A percentile compares a stretch with the other conserved stretches of the same genome.
phyloP scores from a whole-genome alignment of 2,797 vertebrate species.

The Fratercula arctica region DNA sequence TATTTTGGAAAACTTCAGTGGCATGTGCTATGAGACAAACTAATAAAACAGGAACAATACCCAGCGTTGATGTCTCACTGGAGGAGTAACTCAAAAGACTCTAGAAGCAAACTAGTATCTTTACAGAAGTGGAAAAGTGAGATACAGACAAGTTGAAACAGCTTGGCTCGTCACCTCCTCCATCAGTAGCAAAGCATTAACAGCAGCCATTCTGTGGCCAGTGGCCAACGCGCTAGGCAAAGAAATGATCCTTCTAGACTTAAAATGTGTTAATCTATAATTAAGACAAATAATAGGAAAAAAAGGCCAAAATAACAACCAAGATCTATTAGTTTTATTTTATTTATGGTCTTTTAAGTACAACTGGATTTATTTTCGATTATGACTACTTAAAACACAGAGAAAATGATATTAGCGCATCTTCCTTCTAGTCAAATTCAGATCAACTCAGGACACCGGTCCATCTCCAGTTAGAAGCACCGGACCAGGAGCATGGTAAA shows the following conservation, averaged over 20 bases:
- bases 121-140: not conserved
- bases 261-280: not conserved
- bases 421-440: not conserved
- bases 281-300: not conserved
- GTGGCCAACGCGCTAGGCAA: not conserved
- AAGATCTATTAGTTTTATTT: not conserved
- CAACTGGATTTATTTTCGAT: not conserved
- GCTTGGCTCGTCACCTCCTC: not conserved
- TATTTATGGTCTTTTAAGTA: not conserved
- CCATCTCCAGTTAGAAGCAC: not conserved
- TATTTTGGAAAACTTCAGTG: not conserved
- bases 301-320: not conserved
- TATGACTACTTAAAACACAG: not conserved
- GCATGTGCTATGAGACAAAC: not conserved
- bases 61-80: not conserved
- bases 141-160: not conserved
- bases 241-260: not conserved
- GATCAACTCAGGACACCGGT: not conserved
- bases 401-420: not conserved
- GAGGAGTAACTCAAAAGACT: not conserved
- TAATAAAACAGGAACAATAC: not conserved
- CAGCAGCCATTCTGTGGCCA: not conserved
- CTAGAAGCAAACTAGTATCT: not conserved
- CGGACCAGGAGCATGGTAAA: not conserved
- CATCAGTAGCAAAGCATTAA: not conserved